Percentiles rank a stretch among this genome's conserved stretches.
phyloP scores from a whole-genome alignment of 2,888 invertebrate species.

The Junonia oenone region DNA sequence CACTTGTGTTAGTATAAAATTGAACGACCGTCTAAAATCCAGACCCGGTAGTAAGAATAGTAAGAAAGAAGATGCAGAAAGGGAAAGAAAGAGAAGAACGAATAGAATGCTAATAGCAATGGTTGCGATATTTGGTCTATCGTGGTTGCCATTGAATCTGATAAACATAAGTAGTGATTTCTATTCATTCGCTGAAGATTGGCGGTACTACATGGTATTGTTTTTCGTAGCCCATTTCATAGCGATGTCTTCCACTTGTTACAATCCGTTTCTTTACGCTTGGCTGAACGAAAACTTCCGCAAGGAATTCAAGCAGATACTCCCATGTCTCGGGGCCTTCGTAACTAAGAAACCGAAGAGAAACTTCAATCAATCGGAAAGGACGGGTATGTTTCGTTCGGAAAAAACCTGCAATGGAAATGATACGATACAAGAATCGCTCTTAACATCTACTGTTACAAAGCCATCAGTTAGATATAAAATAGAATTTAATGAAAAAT shows the following conservation, averaged over 20 bases:
- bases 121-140: slow-evolving; percentile 92
- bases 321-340: slow-evolving; percentile 81
- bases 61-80: slow-evolving; percentile 87
- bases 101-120: slow-evolving; percentile 95
- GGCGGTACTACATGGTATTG: slow-evolving; percentile 86
- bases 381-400: slow-evolving; percentile 67
- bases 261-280: slow-evolving; percentile 96
- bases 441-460: slow-evolving; percentile 64
- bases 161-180: slow-evolving; percentile 88
- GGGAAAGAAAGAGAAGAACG: slow-evolving; percentile 88
- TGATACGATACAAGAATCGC: slow-evolving; percentile 69
- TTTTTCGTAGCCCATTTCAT: slow-evolving; percentile 91
- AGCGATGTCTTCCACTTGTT: slow-evolving; percentile 96
- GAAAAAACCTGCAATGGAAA: slow-evolving; percentile 74
- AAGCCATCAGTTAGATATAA: slow-evolving; percentile 69
- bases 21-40: slow-evolving; percentile 85
- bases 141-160: slow-evolving; percentile 91
- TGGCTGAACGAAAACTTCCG: slow-evolving; percentile 97
- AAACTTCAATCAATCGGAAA: slow-evolving; percentile 64
- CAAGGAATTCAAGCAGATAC: slow-evolving; percentile 90
- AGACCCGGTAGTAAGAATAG: slow-evolving; percentile 87
- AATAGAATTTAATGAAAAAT: slow-evolving; percentile 61
- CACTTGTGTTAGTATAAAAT: slow-evolving; percentile 87
- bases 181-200: slow-evolving; percentile 80
- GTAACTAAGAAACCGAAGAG: slow-evolving; percentile 61